Evolutionary conservation across 2,797 vertebrate genomes (phyloP).

Genomic region (Paguma larvata): DNA sequence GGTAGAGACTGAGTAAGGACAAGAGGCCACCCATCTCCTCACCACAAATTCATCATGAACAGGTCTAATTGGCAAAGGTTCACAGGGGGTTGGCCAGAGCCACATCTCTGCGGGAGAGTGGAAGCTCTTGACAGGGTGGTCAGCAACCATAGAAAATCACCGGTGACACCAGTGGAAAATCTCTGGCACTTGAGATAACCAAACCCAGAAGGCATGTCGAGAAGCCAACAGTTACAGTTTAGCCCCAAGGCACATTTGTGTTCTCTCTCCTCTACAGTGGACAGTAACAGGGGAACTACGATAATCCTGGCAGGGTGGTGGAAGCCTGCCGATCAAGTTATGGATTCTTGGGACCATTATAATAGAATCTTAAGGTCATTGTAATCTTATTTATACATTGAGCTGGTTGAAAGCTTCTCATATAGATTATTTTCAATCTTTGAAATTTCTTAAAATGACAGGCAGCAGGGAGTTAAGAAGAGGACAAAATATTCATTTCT

Average conservation of each 20-base stretch:
- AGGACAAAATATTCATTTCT: constrained; percentile 21
- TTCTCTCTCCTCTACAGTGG: neutral
- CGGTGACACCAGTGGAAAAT: neutral
- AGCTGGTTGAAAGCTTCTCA: neutral
- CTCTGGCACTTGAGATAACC: neutral
- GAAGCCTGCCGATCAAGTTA: neutral
- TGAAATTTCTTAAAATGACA: constrained; percentile 6
- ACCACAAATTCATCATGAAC: neutral
- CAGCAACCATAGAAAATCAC: neutral
- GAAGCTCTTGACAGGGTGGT: neutral
- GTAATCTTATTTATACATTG: neutral
- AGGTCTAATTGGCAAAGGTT: neutral
- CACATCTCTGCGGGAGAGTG: neutral
- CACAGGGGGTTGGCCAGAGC: neutral
- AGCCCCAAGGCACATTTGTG: neutral
- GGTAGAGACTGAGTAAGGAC: neutral
- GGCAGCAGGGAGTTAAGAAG: neutral
- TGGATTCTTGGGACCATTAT: neutral
- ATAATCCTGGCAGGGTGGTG: neutral
- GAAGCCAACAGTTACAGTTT: neutral
- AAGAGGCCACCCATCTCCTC: neutral
- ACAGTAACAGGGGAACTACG: neutral
- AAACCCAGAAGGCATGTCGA: neutral
- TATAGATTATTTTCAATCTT: neutral
- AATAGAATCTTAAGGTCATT: neutral